Percentiles rank a stretch among this genome's conserved stretches.
phyloP scores from a whole-genome alignment of 2,888 invertebrate species.

The Drosophila sordidapex region DNA sequence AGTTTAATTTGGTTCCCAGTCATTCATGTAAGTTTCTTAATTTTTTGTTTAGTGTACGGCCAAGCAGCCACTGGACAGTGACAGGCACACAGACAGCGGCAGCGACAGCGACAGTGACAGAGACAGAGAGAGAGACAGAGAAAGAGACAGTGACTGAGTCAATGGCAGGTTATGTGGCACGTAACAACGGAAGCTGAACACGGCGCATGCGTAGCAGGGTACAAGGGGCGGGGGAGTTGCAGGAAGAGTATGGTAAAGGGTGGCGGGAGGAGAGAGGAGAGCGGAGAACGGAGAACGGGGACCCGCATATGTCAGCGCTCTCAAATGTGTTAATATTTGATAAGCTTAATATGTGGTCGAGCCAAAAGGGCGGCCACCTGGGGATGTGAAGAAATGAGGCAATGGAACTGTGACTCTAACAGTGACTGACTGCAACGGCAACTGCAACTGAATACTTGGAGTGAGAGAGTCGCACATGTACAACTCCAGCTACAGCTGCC shows the following conservation, averaged over 20 bases:
- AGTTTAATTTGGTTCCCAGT: neutral
- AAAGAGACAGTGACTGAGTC: neutral
- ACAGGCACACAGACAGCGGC: neutral
- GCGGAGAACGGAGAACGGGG: neutral
- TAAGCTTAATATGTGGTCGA: slow-evolving; percentile 77
- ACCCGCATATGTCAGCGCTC: slow-evolving; percentile 71
- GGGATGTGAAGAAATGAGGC: slow-evolving; percentile 20
- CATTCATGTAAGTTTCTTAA: neutral
- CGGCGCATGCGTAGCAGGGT: slow-evolving; percentile 55
- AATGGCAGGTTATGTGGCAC: slow-evolving; percentile 45
- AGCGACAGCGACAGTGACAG: slow-evolving; percentile 4
- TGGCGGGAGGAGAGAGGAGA: neutral
- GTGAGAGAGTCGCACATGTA: slow-evolving; percentile 48
- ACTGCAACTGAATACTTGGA: slow-evolving; percentile 4
- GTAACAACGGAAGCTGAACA: slow-evolving; percentile 72
- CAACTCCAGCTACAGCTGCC: neutral
- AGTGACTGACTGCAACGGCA: slow-evolving; percentile 8
- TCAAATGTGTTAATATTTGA: slow-evolving; percentile 80
- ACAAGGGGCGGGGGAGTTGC: neutral
- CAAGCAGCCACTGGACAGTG: neutral
- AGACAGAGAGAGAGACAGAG: neutral
- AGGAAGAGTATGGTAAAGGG: neutral
- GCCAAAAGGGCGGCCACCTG: slow-evolving; percentile 39
- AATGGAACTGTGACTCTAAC: slow-evolving; percentile 15
- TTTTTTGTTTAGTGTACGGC: neutral